Conservation (phyloP, 2,888 invertebrate genomes). For the Cryptus viduatorius region DNA sequence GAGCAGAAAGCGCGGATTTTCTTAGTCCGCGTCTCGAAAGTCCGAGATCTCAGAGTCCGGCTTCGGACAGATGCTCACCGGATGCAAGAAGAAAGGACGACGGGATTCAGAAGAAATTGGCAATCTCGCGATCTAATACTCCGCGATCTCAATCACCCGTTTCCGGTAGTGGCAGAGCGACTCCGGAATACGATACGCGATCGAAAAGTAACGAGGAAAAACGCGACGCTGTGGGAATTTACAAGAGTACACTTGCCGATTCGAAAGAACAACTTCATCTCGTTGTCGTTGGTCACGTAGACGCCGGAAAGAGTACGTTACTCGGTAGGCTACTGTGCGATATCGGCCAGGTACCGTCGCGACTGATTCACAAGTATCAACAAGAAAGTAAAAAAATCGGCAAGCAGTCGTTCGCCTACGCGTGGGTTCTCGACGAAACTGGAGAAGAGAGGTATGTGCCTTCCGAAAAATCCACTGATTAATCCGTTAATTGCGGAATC, state of each 20-base stretch:
- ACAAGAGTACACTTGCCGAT: conserved; percentile 91
- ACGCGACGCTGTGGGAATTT: conserved; percentile 88
- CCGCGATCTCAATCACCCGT: conserved; percentile 90
- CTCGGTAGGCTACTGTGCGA: conserved; percentile 97
- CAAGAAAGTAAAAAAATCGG: conserved; percentile 98
- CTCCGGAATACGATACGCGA: conserved; percentile 74
- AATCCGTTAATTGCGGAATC: conserved; percentile 14
- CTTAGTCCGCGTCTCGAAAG: conserved; percentile 75
- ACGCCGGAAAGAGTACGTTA: conserved; percentile 98
- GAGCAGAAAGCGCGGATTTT: conserved; percentile 74
- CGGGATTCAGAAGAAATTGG: conserved; percentile 76
- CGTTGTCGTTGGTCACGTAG: conserved; percentile 98
- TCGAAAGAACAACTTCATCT: conserved; percentile 95
- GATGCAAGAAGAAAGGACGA: conserved; percentile 82
- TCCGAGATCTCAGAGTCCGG: conserved; percentile 80
- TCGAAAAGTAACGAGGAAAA: conserved; percentile 87
- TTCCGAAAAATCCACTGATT: background rate
- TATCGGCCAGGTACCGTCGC: conserved; percentile 89
- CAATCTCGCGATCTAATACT: conserved; percentile 83
- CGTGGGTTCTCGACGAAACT: conserved; percentile 99
- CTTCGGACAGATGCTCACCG: conserved; percentile 78
- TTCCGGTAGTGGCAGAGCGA: conserved; percentile 86
- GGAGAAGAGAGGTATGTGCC: conserved; percentile 93
- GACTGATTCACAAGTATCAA: conserved; percentile 94
- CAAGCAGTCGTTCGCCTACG: conserved; percentile 99